Evolutionary conservation across 2,113 vertebrate genomes (phyloP).

Genomic region (Paradisaea rubra): DNA sequence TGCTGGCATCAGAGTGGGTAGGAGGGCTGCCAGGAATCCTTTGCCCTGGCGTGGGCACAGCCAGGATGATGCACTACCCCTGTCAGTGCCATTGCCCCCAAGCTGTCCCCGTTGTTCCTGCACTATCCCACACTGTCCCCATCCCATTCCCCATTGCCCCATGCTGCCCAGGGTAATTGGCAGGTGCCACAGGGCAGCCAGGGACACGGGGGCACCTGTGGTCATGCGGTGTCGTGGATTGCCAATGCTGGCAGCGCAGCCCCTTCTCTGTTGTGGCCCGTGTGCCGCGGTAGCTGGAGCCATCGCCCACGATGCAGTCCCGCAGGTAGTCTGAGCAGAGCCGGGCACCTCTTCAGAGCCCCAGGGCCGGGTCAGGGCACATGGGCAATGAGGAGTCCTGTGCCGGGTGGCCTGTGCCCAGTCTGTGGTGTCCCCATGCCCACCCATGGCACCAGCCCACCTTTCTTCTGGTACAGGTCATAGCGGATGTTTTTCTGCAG

Average conservation of each 20-base stretch:
- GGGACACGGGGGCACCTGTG: conserved; percentile 75
- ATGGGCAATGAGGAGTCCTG: not conserved
- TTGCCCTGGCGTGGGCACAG: rapidly evolving
- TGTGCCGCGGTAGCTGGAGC: conserved; percentile 82
- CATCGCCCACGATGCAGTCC: conserved; percentile 82
- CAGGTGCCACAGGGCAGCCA: rapidly evolving
- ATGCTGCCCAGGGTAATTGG: not conserved
- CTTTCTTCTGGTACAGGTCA: conserved; percentile 95
- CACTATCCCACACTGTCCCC: not conserved
- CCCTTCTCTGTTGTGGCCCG: conserved; percentile 74
- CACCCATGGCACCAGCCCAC: conserved; percentile 37
- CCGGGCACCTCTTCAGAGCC: not conserved
- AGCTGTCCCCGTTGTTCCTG: not conserved
- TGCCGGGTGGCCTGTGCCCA: rapidly evolving
- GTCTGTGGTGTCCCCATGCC: not conserved
- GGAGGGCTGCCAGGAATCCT: not conserved
- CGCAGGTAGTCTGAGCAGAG: conserved; percentile 80
- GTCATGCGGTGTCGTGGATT: conserved; percentile 86
- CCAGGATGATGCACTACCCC: not conserved
- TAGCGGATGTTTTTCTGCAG: conserved; percentile 86
- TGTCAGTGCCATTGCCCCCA: not conserved
- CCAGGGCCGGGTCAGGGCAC: rapidly evolving
- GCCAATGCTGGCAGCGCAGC: conserved; percentile 88
- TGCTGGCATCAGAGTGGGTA: conserved; percentile 31
- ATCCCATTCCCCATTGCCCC: not conserved